Conservation (phyloP, 2,797 vertebrate genomes). For the Chrosomus eos region DNA sequence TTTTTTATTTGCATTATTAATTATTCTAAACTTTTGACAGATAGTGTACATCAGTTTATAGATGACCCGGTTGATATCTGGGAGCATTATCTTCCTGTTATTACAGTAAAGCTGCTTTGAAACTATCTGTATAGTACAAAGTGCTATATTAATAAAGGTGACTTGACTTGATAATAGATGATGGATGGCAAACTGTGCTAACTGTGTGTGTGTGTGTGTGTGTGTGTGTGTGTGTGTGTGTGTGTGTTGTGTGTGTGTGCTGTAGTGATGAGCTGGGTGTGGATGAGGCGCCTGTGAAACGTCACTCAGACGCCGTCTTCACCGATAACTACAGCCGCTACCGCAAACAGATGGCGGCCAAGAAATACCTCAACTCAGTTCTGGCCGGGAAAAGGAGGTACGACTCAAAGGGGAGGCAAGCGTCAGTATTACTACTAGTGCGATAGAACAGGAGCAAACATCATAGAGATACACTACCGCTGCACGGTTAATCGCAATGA, state of each 20-base stretch:
- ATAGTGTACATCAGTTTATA: too few species aligned
- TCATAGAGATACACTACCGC: too few species aligned
- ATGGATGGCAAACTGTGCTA: neutral
- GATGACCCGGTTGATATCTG: neutral
- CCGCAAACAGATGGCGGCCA: constrained; percentile 86
- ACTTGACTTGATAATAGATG: too few species aligned
- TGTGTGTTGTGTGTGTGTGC: constrained; percentile 13
- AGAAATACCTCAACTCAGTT: constrained; percentile 86
- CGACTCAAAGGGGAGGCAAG: neutral
- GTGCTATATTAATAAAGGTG: too few species aligned
- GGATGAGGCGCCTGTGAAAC: constrained; percentile 77
- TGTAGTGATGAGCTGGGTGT: constrained; percentile 70
- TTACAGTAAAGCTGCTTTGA: too few species aligned
- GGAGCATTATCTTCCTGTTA: too few species aligned
- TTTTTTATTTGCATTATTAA: too few species aligned
- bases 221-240: constrained; percentile 13
- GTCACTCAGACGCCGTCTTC: constrained; percentile 86
- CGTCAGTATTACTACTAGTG: neutral
- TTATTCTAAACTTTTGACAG: too few species aligned
- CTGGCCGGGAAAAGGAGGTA: constrained; percentile 87
- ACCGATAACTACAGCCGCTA: constrained; percentile 87
- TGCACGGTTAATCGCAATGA: too few species aligned
- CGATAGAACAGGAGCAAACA: neutral
- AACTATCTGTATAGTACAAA: too few species aligned
- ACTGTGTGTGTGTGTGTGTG: constrained; percentile 13